Percentiles rank a stretch among this genome's conserved stretches.
Evolutionary conservation across 2,113 vertebrate genomes (phyloP).

Genomic region (Equus quagga): DNA sequence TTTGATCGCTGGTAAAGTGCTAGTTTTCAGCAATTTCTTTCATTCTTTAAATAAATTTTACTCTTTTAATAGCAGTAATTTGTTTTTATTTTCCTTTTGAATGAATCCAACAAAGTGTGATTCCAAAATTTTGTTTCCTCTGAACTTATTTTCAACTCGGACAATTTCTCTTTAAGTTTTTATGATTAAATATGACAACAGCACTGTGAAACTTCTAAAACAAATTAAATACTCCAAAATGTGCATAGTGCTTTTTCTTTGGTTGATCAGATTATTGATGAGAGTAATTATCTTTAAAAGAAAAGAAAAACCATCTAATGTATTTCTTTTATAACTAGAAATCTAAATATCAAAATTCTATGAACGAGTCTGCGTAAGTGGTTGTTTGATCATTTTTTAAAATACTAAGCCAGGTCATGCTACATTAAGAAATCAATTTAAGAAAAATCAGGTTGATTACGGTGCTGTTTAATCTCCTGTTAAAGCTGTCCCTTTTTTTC

Average conservation of each 20-base stretch:
- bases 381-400: not conserved
- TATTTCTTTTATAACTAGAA: conserved; percentile 26
- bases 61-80: not conserved
- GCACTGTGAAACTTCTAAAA: not conserved
- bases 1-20: not conserved
- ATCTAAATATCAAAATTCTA: conserved; percentile 20
- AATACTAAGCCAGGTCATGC: conserved; percentile 23
- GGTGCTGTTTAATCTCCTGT: not conserved
- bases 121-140: not conserved
- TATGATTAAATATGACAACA: not conserved
- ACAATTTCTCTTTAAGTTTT: not conserved
- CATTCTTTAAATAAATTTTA: not conserved
- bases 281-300: not conserved
- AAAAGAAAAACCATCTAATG: not conserved
- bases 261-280: not conserved
- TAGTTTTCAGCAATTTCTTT: not conserved
- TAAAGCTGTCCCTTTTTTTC: not conserved
- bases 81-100: not conserved
- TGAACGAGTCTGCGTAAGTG: not conserved
- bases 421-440: conserved; percentile 64
- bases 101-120: not conserved
- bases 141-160: not conserved
- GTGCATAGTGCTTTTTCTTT: not conserved
- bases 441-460: conserved; percentile 38
- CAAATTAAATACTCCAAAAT: not conserved